Evolutionary conservation across 1,140 invertebrate genomes (phyloP), one percentile per base, ranked within the genome.

Genomic region (Hydropsyche tenuis): DNA sequence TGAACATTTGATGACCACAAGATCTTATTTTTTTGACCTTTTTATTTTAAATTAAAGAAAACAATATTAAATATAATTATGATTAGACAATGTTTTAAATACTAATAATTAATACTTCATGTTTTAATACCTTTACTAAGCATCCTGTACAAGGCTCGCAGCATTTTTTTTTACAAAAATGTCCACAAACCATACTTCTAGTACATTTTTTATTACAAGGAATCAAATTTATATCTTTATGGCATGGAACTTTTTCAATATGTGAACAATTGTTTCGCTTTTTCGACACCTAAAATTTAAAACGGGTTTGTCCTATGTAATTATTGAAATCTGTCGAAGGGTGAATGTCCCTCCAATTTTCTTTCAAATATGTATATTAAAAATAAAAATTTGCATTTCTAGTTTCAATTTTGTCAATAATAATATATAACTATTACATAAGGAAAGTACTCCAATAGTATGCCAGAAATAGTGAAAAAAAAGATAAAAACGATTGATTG

Each of bases 21-120:
- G 75, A 75, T 46, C 86, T 82, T 7, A 16, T 30, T 80, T 88
- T 88, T 7, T 78, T 75, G 0, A 87, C 82, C 86, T 88, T 69
- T 18, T 22, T 23, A 51, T 51, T 45, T 9, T 18, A 46, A 6
- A 69, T 18, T 30, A 2, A 51, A 51, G 22, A 53, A 6, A 12
- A 46, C 37, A 23, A 48, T 62, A 22, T 5, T n/a, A n/a, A n/a
- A n/a, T n/a, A n/a, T n/a, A n/a, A n/a, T n/a, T n/a, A n/a, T n/a
- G n/a, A n/a, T n/a, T n/a, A n/a, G n/a, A n/a, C n/a, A n/a, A n/a
- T n/a, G n/a, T n/a, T n/a, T n/a, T n/a, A n/a, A n/a, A n/a, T n/a
- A n/a, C n/a, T n/a, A 25, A 14, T 11, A 5, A 25, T 45, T 1
- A 72, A 46, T 6, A 6, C 22, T 12, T 14, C 4, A 42, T 2